Evolutionary conservation across 2,797 vertebrate species (phyloP), one percentile per base, ranked within the genome.

Genomic region (Crossoptilon crossoptilon): DNA sequence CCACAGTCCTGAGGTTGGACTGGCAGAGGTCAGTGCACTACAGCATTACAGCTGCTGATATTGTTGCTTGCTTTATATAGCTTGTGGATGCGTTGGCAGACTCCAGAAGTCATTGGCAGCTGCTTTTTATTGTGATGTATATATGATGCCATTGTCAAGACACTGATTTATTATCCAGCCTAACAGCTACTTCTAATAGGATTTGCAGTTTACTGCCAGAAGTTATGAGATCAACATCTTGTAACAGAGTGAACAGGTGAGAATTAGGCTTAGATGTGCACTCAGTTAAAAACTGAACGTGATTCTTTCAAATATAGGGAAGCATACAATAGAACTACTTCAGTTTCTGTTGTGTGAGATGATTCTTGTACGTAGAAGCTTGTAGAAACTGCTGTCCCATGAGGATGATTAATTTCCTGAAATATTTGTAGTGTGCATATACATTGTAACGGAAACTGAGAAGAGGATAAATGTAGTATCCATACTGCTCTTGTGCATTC

Each of bases 81-180:
- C 31, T 85, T 44, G 17, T 68, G 48, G 35, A 60, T 18, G 1
- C 1, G 0, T 14, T 84, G 73, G 24, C 64, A 84, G 77, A 33
- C 17, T 73, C 41, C 60, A 33, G 56, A 56, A 87, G 41, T 84
- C 3, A 60, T 82, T 79, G 68, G 33, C 14, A 62, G 22, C 48
- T 91, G 49, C 19, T 46, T 94, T 95, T 83, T 71, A 10, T 39
- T 67, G 11, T 75, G 63, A 75, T 48, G 49, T n/a, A 41, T 87
- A 7, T 58, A 48, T 0, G 7, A 49, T 74, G 26, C 62, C 10
- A 3, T 91, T 95, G 58, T 94, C 60, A 60, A 79, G 56, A 76
- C n/a, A 17, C 19, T 94, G 78, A 95, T 95, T 85, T 88, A 80
- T 96, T 91, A 73, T 68, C 41, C 51, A 83, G 29, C 14, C 64